A percentile compares a stretch with the other conserved stretches of the same genome.
These are phyloP conservation scores for Dipodomys stephensi DNA, from an alignment of 2,113 vertebrate species.

Conservation along the genomic window DNA sequence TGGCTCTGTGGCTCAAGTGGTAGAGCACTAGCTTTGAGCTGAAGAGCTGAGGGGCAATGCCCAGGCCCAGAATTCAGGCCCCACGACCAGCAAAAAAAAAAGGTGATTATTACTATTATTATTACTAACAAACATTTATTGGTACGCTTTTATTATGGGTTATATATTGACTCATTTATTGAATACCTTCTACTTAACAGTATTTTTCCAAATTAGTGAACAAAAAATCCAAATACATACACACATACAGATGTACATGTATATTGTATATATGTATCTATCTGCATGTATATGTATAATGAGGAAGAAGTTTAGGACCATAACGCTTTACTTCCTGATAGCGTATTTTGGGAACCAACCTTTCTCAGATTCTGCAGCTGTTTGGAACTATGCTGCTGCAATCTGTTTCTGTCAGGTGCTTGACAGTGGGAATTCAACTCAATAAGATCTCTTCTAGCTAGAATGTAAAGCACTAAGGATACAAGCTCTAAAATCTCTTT, in stretches of 20 bases:
- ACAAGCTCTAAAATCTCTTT: too few species aligned
- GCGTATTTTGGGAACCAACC: background rate
- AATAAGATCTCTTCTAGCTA: background rate
- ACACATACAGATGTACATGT: too few species aligned
- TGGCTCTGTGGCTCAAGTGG: too few species aligned
- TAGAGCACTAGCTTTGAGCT: too few species aligned
- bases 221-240: background rate
- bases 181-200: background rate
- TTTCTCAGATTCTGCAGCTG: background rate
- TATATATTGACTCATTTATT: background rate
- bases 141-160: too few species aligned
- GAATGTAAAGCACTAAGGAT: background rate
- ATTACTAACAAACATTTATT: background rate
- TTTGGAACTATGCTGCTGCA: background rate
- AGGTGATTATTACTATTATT: background rate
- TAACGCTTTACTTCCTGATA: rapidly evolving
- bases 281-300: too few species aligned
- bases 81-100: too few species aligned
- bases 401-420: background rate
- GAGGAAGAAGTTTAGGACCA: background rate
- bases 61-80: too few species aligned
- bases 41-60: too few species aligned
- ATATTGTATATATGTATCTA: too few species aligned
- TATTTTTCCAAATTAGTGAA: background rate
- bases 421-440: background rate